These are phyloP conservation scores for Pachyseris speciosa DNA, from an alignment of 64 coral and sea anemone genomes.

Conservation along the genomic window DNA sequence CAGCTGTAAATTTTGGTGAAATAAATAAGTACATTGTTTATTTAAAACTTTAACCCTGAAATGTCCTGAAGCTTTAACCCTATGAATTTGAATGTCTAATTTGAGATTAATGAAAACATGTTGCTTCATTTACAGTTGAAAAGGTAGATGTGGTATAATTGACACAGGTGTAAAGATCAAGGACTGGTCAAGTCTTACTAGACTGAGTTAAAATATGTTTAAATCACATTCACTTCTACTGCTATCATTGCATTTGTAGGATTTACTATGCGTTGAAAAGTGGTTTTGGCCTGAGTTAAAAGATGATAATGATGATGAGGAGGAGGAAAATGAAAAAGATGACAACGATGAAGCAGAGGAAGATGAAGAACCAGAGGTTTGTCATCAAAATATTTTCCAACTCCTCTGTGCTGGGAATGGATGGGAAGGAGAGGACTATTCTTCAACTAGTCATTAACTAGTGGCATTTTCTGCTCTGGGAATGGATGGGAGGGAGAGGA, in stretches of 20 bases:
- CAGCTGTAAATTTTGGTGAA: too few relatives aligned
- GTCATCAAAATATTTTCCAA: not conserved
- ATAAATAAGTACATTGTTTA: too few relatives aligned
- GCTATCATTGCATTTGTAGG: conserved; percentile 29
- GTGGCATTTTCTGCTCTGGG: too few relatives aligned
- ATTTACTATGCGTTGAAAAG: conserved; percentile 44
- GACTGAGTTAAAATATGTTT: not conserved
- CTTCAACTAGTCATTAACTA: too few relatives aligned
- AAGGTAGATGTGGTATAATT: too few relatives aligned
- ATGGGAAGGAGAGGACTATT: not conserved
- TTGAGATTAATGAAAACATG: too few relatives aligned
- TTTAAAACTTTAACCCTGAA: too few relatives aligned
- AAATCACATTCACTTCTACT: not conserved
- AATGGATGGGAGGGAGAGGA: not conserved
- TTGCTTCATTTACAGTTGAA: too few relatives aligned
- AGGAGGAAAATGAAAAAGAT: conserved; percentile 16
- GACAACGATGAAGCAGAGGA: conserved; percentile 22
- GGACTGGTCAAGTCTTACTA: too few relatives aligned
- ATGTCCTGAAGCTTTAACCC: too few relatives aligned
- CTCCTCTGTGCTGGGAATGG: not conserved
- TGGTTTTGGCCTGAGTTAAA: conserved; percentile 89
- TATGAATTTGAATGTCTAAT: too few relatives aligned
- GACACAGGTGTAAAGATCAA: too few relatives aligned
- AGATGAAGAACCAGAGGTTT: conserved; percentile 64
- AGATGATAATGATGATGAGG: conserved; percentile 36